phyloP scores from a whole-genome alignment of 2,888 invertebrate genomes.

The Microctonus hyperodae region DNA sequence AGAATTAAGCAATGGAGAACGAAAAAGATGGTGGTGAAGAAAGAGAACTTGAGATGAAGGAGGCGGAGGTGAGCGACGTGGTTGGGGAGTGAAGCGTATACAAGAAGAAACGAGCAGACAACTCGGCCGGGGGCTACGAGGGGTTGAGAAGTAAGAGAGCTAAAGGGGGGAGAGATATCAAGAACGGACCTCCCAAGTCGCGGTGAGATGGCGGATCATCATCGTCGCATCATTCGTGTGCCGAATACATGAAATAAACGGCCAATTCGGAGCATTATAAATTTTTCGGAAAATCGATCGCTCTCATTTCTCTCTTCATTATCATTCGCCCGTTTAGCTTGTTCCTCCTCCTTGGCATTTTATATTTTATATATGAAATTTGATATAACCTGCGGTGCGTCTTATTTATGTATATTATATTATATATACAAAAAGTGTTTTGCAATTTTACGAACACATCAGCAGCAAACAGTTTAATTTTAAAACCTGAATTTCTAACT shows the following conservation, averaged over 20 bases:
- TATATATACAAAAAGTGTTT: neutral
- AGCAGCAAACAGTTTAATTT: constrained; percentile 12
- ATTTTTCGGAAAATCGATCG: constrained; percentile 47
- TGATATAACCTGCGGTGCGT: constrained; percentile 13
- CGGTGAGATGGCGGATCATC: constrained; percentile 63
- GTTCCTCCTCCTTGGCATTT: constrained; percentile 13
- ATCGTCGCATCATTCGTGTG: constrained; percentile 62
- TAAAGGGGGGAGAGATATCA: constrained; percentile 53
- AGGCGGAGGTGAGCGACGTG: constrained; percentile 42
- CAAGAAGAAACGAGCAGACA: constrained; percentile 42
- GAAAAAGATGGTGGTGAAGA: constrained; percentile 22
- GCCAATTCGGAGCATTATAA: constrained; percentile 38
- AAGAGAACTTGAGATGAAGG: constrained; percentile 36
- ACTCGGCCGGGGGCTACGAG: constrained; percentile 49
- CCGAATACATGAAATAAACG: constrained; percentile 50
- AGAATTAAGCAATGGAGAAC: constrained; percentile 23
- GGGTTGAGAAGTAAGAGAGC: constrained; percentile 46
- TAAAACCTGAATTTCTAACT: constrained; percentile 6
- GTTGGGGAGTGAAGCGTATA: constrained; percentile 38
- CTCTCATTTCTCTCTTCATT: constrained; percentile 27
- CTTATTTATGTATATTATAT: too few species aligned
- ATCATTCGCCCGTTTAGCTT: neutral
- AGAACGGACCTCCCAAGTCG: constrained; percentile 64
- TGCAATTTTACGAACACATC: neutral
- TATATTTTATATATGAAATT: constrained; percentile 21